Conservation (phyloP, 2,888 invertebrate species). For the Agonopterix heracliana region DNA sequence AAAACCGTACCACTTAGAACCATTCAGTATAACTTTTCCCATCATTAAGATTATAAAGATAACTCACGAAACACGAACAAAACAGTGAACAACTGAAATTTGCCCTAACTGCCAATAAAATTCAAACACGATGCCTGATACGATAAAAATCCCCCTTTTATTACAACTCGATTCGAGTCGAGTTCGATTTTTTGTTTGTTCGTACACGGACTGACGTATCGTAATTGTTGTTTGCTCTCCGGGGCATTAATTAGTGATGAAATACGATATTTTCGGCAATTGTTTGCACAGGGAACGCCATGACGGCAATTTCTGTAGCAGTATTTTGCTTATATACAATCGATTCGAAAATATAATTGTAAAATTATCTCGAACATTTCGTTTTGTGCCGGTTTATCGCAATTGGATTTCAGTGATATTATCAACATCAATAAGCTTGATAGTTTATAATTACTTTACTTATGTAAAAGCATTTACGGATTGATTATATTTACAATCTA, state of each 20-base stretch:
- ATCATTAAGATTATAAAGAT: no score
- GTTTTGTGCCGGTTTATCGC: background rate
- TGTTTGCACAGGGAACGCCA: slow-evolving; percentile 23
- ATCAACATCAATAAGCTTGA: background rate
- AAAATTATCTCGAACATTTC: background rate
- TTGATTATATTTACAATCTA: no score
- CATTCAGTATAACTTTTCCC: no score
- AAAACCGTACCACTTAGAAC: background rate
- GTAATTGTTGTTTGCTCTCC: slow-evolving; percentile 62
- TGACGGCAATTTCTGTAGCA: slow-evolving; percentile 5
- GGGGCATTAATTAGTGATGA: slow-evolving; percentile 62
- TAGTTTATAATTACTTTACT: no score
- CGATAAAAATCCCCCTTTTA: slow-evolving; percentile 47
- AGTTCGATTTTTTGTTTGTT: slow-evolving; percentile 39
- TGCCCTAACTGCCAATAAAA: slow-evolving; percentile 56
- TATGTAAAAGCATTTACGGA: no score
- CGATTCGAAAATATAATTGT: background rate
- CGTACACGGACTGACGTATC: slow-evolving; percentile 34
- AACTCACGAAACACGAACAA: slow-evolving; percentile 6
- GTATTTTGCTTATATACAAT: background rate
- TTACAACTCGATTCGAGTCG: slow-evolving; percentile 43
- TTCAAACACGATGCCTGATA: slow-evolving; percentile 29
- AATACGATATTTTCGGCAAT: slow-evolving; percentile 58
- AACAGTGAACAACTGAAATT: slow-evolving; percentile 51
- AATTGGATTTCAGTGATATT: background rate